Evolutionary conservation across 2,113 vertebrate genomes (phyloP).

Genomic region (Varanus komodoensis): DNA sequence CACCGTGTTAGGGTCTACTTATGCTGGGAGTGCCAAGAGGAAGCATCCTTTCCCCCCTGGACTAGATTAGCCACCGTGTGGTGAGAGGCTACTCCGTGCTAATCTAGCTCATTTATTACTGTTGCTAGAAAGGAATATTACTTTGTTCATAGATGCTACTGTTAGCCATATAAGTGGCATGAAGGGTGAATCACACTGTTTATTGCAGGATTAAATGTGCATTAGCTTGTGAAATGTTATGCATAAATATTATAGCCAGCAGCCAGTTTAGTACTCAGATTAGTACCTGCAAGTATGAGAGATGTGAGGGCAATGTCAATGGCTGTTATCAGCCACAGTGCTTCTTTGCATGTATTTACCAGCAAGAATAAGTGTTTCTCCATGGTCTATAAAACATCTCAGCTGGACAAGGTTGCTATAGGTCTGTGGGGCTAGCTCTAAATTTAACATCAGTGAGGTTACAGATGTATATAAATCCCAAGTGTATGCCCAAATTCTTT

Average conservation of each 20-base stretch:
- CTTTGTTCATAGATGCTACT: not conserved
- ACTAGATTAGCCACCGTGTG: not conserved
- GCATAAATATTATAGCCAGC: not conserved
- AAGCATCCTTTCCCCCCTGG: not conserved
- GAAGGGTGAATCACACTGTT: not conserved
- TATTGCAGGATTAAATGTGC: not conserved
- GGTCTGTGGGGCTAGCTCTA: not conserved
- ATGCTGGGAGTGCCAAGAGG: too few relatives aligned
- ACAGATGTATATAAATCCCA: not conserved
- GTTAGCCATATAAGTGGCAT: not conserved
- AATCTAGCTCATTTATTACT: not conserved
- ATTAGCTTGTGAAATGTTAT: slow-evolving; percentile 26
- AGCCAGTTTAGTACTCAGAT: not conserved
- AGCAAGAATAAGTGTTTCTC: slow-evolving; percentile 1
- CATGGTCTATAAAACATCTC: not conserved
- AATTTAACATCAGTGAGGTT: not conserved
- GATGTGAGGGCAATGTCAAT: slow-evolving; percentile 9
- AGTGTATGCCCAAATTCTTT: not conserved
- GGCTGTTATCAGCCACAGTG: not conserved
- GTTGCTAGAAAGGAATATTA: not conserved
- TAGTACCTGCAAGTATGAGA: not conserved
- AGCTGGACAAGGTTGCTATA: not conserved
- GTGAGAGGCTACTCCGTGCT: not conserved
- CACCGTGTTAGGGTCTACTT: too few relatives aligned
- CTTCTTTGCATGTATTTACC: not conserved